Evolutionary conservation across 1,140 invertebrate species (phyloP).

Genomic region (Lepidurus apus): DNA sequence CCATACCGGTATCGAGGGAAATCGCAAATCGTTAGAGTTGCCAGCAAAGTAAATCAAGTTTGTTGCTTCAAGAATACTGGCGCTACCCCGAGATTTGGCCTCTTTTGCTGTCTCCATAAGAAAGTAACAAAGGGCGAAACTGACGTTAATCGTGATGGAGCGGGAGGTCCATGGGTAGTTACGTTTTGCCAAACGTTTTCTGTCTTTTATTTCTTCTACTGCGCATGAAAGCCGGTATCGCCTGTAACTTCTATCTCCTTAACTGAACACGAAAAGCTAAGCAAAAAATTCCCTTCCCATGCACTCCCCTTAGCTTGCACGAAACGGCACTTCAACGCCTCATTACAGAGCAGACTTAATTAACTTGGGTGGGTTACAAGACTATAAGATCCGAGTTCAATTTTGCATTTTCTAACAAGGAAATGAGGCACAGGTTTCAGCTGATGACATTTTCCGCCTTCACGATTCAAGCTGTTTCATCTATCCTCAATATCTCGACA

Average conservation of each 20-base stretch:
- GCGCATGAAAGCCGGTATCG: neutral
- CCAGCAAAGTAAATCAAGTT: neutral
- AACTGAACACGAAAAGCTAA: neutral
- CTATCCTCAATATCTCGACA: no score
- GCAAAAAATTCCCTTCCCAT: neutral
- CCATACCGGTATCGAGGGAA: neutral
- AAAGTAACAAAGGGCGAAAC: constrained; percentile 4
- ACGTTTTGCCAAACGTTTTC: neutral
- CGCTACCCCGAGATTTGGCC: neutral
- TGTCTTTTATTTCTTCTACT: neutral
- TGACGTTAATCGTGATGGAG: constrained; percentile 9
- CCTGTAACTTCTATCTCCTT: neutral
- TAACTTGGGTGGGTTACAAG: neutral
- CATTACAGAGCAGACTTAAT: neutral
- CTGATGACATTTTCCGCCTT: neutral
- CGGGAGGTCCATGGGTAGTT: neutral
- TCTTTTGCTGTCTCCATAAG: neutral
- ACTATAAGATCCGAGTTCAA: neutral
- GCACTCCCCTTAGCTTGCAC: neutral
- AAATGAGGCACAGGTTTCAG: neutral
- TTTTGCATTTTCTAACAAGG: neutral
- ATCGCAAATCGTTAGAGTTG: neutral
- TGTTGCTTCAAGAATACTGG: constrained; percentile 19
- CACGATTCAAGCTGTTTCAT: neutral
- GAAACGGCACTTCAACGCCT: constrained; percentile 5